phyloP scores from a whole-genome alignment of 2,888 invertebrate genomes.

The Escarpia spicata region DNA sequence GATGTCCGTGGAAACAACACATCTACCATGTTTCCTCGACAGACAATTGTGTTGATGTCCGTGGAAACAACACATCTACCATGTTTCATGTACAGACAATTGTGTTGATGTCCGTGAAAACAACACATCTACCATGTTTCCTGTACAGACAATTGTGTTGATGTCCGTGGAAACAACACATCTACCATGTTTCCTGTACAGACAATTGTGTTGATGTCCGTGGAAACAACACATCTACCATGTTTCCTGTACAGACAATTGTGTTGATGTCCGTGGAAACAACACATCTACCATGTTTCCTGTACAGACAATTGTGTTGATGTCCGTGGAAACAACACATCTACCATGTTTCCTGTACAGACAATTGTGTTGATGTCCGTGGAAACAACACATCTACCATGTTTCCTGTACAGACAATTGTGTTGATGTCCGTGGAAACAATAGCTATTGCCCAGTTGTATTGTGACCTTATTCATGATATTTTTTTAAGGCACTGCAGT shows the following conservation, averaged over 20 bases:
- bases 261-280: no score
- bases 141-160: not conserved
- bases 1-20: no score
- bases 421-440: not conserved
- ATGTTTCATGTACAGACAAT: not conserved
- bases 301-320: not conserved
- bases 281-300: not conserved
- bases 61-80: not conserved
- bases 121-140: not conserved
- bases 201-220: no score
- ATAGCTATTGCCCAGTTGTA: not conserved
- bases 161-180: no score
- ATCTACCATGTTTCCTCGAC: not conserved
- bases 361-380: no score
- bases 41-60: no score
- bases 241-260: not conserved
- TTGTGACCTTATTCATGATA: not conserved
- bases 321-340: no score
- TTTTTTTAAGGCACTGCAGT: not conserved
- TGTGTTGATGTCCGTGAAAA: no score
- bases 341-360: not conserved
- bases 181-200: not conserved
- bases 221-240: not conserved
- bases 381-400: not conserved
- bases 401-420: not conserved